Base-by-base conservation (phyloP, 2,888 invertebrate genomes). In the Ceramica pisi region DNA sequence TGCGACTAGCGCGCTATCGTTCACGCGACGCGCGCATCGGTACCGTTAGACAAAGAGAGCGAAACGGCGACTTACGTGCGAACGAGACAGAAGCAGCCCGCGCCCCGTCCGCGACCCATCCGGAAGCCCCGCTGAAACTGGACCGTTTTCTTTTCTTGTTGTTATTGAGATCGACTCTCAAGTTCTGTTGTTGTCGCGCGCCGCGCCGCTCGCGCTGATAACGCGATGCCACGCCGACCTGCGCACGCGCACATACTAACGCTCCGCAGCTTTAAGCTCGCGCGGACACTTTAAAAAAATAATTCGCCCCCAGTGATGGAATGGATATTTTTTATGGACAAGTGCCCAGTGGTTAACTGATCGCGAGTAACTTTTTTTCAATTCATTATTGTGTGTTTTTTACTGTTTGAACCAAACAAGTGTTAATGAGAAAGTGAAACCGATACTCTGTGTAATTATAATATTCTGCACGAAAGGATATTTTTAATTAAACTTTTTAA, bases 81-180 rank as follows among this genome's bases (percentile, higher is more conserved):
- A 94, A 91, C 88, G 91, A 92, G 90, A 88, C 89, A 75, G 86
- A 83, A 83, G 85, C 85, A 83, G 86, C 90, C 91, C 92, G 92
- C 93, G 93, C 93, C 91, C 94, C 93, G 93, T 92, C 92, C 92
- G 90, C 93, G 93, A 93, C 92, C 94, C 95, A 95, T 95, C 95
- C 95, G 95, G 95, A 96, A 95, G 95, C 94, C 95, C 92, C 91
- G 92, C 96, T 96, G 96, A 96, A 96, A 96, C 96, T 96, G 96
- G 96, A 95, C 96, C 96, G 96, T 96, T 95, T 96, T 96, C 95
- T 96, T 96, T 96, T 95, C 95, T 95, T 96, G 95, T 96, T 95
- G 94, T 95, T 95, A 95, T 95, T 95, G 95, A 95, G 95, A 95
- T 94, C 94, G 95, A 90, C 92, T 93, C 94, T 94, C 94, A 94